Base-by-base conservation (phyloP, 2,888 invertebrate species). In the Strigamia crassipes region DNA sequence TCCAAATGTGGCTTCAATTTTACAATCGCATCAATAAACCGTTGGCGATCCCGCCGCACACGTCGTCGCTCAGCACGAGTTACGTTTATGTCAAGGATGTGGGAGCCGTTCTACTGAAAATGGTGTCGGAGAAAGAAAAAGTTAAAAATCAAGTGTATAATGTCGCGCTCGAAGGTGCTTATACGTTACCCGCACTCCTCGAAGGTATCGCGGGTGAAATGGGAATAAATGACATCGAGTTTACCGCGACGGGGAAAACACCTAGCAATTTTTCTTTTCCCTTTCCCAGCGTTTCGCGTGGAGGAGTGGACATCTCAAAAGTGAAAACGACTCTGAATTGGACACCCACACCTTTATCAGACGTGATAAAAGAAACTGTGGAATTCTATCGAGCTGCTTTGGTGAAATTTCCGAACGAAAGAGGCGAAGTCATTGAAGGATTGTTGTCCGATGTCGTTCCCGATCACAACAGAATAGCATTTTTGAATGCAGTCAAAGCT, bases 41-140 rank as follows among this genome's bases (percentile, higher is more conserved):
- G 10, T 84, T 88, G 15, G 84, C 84, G 15, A 84, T 89, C 27
- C 88, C 89, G 0, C 82, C 84, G 21, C 84, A 85, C 38, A 84
- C 87, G 13, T 84, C 84, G 56, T 84, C 86, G 73, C 85, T 86
- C 34, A 85, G 85, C 42, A 86, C 88, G 38, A 89, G 89, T 82
- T 86, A 88, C 78, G 89, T 89, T 1, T 89, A 87, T 83, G 87
- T 87, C 0, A 86, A 87, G 78, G 89, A 89, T 83, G 88, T 89
- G 4, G 88, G 88, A 10, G 83, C 85, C 27, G 83, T 87, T 12
- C 86, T 89, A 6, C 73, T 85, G 4, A 82, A 85, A 9, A 84
- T 86, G 12, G 82, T 87, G 4, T 79, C 82, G 10, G 31, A 79
- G 18, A 83, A 82, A 41, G 83, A 84, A 6, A 83, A 85, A 1